Evolutionary conservation across 2,797 vertebrate genomes (phyloP).

Genomic region (Stomatorhinus walkeri): DNA sequence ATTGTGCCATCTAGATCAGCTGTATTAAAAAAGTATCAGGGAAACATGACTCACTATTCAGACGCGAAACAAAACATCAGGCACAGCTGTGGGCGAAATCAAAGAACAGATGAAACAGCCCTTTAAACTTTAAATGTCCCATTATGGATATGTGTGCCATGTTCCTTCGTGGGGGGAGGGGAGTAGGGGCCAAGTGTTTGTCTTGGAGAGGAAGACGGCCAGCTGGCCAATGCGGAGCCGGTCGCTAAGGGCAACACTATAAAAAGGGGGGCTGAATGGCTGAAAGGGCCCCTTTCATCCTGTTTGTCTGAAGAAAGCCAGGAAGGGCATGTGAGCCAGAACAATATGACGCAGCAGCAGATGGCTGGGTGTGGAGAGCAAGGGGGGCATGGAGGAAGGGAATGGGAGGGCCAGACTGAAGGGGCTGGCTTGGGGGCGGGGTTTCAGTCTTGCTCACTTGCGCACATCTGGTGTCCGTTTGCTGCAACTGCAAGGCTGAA

Average conservation of each 20-base stretch:
- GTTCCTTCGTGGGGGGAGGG: slow-evolving; percentile 27
- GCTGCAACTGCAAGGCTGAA: slow-evolving; percentile 43
- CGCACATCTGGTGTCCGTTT: slow-evolving; percentile 77
- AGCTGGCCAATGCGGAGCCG: slow-evolving; percentile 52
- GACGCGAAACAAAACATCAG: not conserved
- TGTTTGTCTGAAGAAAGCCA: slow-evolving; percentile 69
- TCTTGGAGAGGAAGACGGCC: slow-evolving; percentile 51
- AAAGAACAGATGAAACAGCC: slow-evolving; percentile 27
- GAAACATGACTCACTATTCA: not conserved
- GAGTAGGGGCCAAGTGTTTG: slow-evolving; percentile 27
- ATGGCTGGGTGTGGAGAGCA: slow-evolving; percentile 67
- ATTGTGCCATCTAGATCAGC: not conserved
- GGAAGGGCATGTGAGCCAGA: slow-evolving; percentile 46
- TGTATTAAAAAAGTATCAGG: not conserved
- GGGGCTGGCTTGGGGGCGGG: slow-evolving; percentile 54
- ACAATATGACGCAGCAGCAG: slow-evolving; percentile 59
- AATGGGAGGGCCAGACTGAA: slow-evolving; percentile 48
- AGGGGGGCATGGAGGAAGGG: slow-evolving; percentile 53
- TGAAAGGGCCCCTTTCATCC: slow-evolving; percentile 68
- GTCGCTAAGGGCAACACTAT: slow-evolving; percentile 50
- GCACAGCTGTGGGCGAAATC: not conserved
- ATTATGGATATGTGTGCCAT: slow-evolving; percentile 40
- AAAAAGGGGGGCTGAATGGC: slow-evolving; percentile 28
- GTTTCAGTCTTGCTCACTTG: slow-evolving; percentile 74
- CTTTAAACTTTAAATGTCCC: slow-evolving; percentile 71